A percentile compares a stretch with the other conserved stretches of the same genome.
Conservation (phyloP, 2,113 vertebrate genomes). For the Empidonax alnorum region DNA sequence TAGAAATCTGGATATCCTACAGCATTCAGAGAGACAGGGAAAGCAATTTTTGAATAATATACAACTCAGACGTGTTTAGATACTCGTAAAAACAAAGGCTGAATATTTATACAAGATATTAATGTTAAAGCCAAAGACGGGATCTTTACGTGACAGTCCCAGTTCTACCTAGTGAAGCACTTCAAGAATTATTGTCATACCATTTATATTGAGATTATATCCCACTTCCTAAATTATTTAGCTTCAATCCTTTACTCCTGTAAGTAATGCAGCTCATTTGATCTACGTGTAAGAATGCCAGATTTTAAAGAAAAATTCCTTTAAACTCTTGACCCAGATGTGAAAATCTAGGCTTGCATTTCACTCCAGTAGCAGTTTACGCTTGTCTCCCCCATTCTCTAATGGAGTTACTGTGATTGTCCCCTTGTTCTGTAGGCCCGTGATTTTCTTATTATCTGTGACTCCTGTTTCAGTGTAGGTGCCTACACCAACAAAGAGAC, state of each 20-base stretch:
- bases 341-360: not conserved
- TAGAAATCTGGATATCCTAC: not conserved
- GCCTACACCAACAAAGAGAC: not conserved
- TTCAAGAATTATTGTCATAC: not conserved
- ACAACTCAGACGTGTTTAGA: not conserved
- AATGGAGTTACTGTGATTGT: not conserved
- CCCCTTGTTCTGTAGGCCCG: not conserved
- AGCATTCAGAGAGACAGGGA: not conserved
- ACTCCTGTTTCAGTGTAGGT: not conserved
- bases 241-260: not conserved
- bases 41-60: not conserved
- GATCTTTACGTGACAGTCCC: not conserved
- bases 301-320: not conserved
- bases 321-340: not conserved
- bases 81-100: not conserved
- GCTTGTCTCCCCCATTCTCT: not conserved
- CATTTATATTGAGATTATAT: not conserved
- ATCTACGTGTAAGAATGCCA: not conserved
- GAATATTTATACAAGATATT: not conserved
- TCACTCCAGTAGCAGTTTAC: not conserved
- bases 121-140: not conserved
- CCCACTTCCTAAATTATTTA: not conserved
- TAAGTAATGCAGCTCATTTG: not conserved
- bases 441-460: not conserved
- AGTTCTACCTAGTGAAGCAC: not conserved